Base-by-base conservation (phyloP, 35 echinoderm and acorn worm species). In the Hemicentrotus pulcherrimus region DNA sequence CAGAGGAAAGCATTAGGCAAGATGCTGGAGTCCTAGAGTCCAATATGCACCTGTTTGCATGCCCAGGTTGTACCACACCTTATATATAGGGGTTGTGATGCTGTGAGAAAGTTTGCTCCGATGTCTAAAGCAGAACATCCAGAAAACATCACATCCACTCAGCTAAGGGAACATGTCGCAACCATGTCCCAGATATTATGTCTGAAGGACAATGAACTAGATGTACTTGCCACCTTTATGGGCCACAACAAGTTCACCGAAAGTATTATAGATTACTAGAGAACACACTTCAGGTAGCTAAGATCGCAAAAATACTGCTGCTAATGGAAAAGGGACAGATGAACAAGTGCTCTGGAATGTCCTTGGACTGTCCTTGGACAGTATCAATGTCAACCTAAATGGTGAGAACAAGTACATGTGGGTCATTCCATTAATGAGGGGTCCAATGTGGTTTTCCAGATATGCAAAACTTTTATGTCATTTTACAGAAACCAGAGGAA, bases 191-290 rank as follows among this genome's bases (percentile, higher is more conserved):
- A 97, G 52, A 86, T 97, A 28, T 91, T 97, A 32, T 90, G 47
- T 86, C 86, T 96, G 15, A 47, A 86, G 22, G 95, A 96, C 94
- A 97, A 97, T 92, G 97, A 96, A 61, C 78, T 97, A 22, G 96
- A 97, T 94, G n/a, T 97, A 31, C 92, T 97, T 9, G 96, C 96
- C 11, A 94, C 94, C 28, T 96, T 96, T 48, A 94, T 97, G 94
- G 95, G 97, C n/a, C 95, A 96, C 33, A 47, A 97, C 70, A 97
- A 15, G 94, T 97, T 14, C 96, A 96, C 47, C 15, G 94, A 32
- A 86, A 97, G 18, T 98, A 94, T 96, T 97, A 97, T 95, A 47
- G 96, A 28, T 78, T 97, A 24, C 96, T 96, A 31, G 91, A 98
- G 86, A 95, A 96, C 85, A 94, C 96, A 10, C 46, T 98, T 15